A percentile compares a stretch with the other conserved stretches of the same genome.
These are phyloP conservation scores for Thumatha senex DNA, from an alignment of 2,888 invertebrate species.

Conservation along the genomic window DNA sequence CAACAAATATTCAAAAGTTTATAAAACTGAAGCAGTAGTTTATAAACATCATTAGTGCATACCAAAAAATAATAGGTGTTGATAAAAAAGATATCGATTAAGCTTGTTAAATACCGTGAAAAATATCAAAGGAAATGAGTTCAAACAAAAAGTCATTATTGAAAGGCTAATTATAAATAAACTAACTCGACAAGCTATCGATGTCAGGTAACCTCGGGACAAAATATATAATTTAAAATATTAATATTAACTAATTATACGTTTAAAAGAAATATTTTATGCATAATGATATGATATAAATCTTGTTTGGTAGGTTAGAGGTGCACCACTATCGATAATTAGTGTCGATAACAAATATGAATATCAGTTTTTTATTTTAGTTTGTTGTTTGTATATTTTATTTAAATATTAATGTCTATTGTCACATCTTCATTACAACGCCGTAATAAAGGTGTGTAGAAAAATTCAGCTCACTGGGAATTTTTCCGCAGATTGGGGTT, in stretches of 20 bases:
- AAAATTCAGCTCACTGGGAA: too few species aligned
- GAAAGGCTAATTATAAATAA: slow-evolving; percentile 43
- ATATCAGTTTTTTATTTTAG: slow-evolving; percentile 3
- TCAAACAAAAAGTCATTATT: slow-evolving; percentile 39
- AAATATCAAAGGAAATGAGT: slow-evolving; percentile 19
- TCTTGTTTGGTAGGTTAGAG: slow-evolving; percentile 64
- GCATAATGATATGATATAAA: slow-evolving; percentile 82
- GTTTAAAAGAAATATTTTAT: slow-evolving; percentile 82
- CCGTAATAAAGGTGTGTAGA: too few species aligned
- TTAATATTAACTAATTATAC: slow-evolving; percentile 83
- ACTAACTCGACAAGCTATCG: slow-evolving; percentile 53
- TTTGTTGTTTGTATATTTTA: background rate
- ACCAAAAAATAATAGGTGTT: slow-evolving; percentile 2
- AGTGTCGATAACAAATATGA: slow-evolving; percentile 12
- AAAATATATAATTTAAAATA: slow-evolving; percentile 76
- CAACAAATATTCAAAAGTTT: too few species aligned
- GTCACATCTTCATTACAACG: too few species aligned
- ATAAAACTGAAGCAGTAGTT: background rate
- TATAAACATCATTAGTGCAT: background rate
- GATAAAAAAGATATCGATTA: background rate
- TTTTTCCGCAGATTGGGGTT: too few species aligned
- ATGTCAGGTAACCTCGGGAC: slow-evolving; percentile 47
- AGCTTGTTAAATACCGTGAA: slow-evolving; percentile 8
- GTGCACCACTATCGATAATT: slow-evolving; percentile 34
- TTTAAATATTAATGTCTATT: too few species aligned